These are phyloP conservation scores for Ophion slaviceki DNA, from an alignment of 2,888 invertebrate species.

Conservation along the genomic window DNA sequence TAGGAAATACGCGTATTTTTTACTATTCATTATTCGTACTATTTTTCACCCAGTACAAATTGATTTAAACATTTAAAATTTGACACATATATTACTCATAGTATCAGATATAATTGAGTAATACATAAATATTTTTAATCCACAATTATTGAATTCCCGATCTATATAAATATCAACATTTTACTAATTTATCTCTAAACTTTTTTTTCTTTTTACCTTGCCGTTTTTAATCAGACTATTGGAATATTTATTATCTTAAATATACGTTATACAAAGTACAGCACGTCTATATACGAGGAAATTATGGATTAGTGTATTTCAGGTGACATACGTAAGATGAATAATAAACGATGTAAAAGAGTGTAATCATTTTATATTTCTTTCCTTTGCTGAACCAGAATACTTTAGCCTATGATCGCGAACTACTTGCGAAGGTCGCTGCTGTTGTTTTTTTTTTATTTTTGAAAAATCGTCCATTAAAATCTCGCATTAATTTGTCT, in stretches of 20 bases:
- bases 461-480: background rate
- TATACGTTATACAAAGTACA: too few species aligned
- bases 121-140: too few species aligned
- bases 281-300: too few species aligned
- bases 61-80: background rate
- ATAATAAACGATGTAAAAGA: background rate
- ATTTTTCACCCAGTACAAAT: background rate
- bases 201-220: too few species aligned
- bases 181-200: too few species aligned
- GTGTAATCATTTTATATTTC: slow-evolving; percentile 4
- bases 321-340: background rate
- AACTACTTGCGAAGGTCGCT: background rate
- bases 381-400: background rate
- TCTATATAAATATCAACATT: too few species aligned
- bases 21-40: background rate
- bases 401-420: background rate
- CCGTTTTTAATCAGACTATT: too few species aligned
- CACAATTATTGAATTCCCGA: too few species aligned
- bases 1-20: background rate
- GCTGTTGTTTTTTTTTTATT: background rate
- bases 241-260: too few species aligned
- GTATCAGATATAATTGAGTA: too few species aligned
- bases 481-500: background rate
- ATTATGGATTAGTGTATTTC: background rate
- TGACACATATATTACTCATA: too few species aligned